These are phyloP conservation scores for Pipistrellus pygmaeus DNA, from an alignment of 2,797 vertebrate genomes.

Conservation along the genomic window DNA sequence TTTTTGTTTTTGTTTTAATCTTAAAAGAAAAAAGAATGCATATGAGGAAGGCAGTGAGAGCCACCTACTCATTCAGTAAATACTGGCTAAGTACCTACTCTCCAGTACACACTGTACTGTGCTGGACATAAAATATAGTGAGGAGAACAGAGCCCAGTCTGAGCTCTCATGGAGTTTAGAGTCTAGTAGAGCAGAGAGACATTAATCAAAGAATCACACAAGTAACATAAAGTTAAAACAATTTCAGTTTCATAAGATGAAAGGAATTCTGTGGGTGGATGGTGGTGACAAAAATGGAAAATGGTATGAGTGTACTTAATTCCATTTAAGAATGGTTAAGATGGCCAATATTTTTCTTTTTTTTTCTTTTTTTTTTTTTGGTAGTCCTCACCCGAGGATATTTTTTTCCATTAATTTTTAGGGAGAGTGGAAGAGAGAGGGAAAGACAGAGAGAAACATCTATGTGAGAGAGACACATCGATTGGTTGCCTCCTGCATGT, in stretches of 20 bases:
- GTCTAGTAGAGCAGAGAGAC: neutral
- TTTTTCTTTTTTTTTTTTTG: no score
- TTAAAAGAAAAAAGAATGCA: neutral
- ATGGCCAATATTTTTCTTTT: no score
- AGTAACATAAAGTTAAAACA: neutral
- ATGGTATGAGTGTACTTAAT: neutral
- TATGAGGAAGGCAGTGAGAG: neutral
- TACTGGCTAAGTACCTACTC: neutral
- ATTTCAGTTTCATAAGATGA: neutral
- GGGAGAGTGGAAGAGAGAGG: no score
- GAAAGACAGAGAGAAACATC: no score
- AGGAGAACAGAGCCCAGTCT: neutral
- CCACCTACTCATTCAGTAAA: neutral
- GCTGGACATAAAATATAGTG: neutral
- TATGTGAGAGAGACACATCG: no score
- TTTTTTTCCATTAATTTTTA: no score
- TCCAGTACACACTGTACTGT: fast-evolving
- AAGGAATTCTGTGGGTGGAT: neutral
- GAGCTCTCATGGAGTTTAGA: neutral
- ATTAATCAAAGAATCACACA: neutral
- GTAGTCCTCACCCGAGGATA: no score
- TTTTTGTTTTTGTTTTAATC: neutral
- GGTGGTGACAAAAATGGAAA: neutral
- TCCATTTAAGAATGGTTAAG: neutral
- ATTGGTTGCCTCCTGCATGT: no score